Percentiles rank a stretch among this genome's conserved stretches.
Evolutionary conservation across 2,888 invertebrate species (phyloP).

Genomic region (Netelia virgata): DNA sequence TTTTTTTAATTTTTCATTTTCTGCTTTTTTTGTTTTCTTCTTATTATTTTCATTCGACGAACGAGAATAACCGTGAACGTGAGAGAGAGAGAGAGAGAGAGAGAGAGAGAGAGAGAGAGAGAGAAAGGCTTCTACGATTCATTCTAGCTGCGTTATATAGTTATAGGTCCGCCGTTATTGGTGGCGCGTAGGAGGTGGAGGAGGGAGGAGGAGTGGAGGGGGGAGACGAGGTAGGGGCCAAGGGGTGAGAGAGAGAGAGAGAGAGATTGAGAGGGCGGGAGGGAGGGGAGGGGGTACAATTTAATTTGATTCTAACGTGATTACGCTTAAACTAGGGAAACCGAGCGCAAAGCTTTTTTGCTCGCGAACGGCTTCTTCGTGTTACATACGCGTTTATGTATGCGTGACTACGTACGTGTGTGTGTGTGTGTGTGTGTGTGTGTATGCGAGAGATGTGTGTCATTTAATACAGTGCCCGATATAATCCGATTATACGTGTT

Average conservation of each 20-base stretch:
- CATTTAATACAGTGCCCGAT: conserved; percentile 31
- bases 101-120: too few species aligned
- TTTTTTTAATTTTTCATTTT: too few species aligned
- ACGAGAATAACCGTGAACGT: too few species aligned
- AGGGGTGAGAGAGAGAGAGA: conserved; percentile 43
- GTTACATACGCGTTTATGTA: not conserved
- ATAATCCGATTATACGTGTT: conserved; percentile 54
- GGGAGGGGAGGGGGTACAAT: conserved; percentile 63
- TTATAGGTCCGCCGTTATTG: conserved; percentile 17
- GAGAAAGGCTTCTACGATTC: not conserved
- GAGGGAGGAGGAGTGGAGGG: not conserved
- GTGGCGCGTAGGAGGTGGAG: not conserved
- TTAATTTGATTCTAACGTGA: conserved; percentile 70
- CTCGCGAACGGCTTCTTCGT: conserved; percentile 46
- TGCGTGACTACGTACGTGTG: not conserved
- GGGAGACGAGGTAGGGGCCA: not conserved
- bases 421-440: not conserved
- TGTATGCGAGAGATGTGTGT: conserved; percentile 27
- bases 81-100: too few species aligned
- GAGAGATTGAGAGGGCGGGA: too few species aligned
- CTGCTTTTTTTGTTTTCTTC: not conserved
- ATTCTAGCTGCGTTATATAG: not conserved
- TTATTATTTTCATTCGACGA: not conserved
- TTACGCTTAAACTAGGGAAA: conserved; percentile 66
- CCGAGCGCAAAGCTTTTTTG: conserved; percentile 41